Evolutionary conservation across 2,113 vertebrate genomes (phyloP), one percentile per base, ranked within the genome.

Genomic region (Neogobius melanostomus): DNA sequence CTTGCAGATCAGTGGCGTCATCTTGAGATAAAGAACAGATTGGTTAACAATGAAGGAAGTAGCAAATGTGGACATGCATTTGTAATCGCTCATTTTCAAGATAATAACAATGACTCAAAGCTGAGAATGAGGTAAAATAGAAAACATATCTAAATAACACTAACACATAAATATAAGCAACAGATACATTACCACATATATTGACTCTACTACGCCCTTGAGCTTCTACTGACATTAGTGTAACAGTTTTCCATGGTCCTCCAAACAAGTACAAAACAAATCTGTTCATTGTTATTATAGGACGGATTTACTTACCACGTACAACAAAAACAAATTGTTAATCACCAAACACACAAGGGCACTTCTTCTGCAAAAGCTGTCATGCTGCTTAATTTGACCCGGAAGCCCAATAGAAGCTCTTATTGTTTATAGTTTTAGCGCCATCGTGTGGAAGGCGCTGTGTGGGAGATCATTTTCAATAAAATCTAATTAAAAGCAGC

Each of bases 1-100:
- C 46, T 7, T 12, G 21, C 44, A 60, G 48, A 75, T 59, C 50
- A 71, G 64, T 48, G 81, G 79, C 53, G 69, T 74, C 50, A 84
- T 71, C 90, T 90, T 76, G 46, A 48, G 14, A 51, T 12, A 56
- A 47, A 7, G 36, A 56, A 48, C 6, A 50, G 3, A 63, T 36
- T 17, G 10, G 14, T 5, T 45, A 36, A 4, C 14, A 8, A 11
- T 12, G 10, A 8, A 47, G 7, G 46, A 8, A 8, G 10, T 47
- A 47, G 7, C 6, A 47, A 47, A 47, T 47, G 46, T 47, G 46
- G 46, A 7, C 46, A 47, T 36, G 28, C 28, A 36, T 36, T 36
- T 4, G 28, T 36, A 36, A 4, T 36, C 4, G 28, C 28, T 36
- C 28, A 36, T 36, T 36, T 36, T 4, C 28, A 36, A 36, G 28